A percentile compares a stretch with the other conserved stretches of the same genome.
Evolutionary conservation across 2,888 invertebrate species (phyloP).

Genomic region (Frankliniella fusca): DNA sequence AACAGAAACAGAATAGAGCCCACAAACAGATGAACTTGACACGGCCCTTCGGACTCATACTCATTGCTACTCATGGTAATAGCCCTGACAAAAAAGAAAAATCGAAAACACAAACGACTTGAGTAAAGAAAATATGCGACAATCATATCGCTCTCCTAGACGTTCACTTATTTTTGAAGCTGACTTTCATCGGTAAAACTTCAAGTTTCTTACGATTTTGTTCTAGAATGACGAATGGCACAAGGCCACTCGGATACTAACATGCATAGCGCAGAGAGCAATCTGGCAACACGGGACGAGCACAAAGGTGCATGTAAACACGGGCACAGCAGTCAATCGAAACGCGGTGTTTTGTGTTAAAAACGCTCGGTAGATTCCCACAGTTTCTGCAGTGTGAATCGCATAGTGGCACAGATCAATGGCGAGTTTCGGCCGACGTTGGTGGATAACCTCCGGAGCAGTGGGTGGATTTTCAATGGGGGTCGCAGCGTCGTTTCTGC

Average conservation of each 20-base stretch:
- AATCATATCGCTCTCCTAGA: too few species aligned
- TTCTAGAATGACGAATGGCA: not conserved
- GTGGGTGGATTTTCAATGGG: not conserved
- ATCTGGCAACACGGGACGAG: not conserved
- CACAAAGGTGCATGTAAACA: constrained; percentile 7
- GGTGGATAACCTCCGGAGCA: not conserved
- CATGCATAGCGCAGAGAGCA: not conserved
- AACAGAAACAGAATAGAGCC: constrained; percentile 3
- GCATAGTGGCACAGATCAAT: not conserved
- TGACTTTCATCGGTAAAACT: too few species aligned
- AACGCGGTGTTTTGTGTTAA: too few species aligned
- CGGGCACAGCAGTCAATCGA: not conserved
- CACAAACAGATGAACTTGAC: not conserved
- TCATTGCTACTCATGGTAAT: too few species aligned
- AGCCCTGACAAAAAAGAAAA: too few species aligned
- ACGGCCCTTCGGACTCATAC: not conserved
- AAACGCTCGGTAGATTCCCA: too few species aligned
- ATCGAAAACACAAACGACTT: not conserved
- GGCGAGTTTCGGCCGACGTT: not conserved
- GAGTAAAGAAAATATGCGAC: not conserved
- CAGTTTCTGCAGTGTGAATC: too few species aligned
- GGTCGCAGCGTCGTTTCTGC: not conserved
- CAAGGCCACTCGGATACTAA: not conserved
- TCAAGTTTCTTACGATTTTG: too few species aligned
- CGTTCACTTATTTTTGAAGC: too few species aligned